phyloP scores from a whole-genome alignment of 2,113 vertebrate genomes.

The Vanacampus margaritifer region DNA sequence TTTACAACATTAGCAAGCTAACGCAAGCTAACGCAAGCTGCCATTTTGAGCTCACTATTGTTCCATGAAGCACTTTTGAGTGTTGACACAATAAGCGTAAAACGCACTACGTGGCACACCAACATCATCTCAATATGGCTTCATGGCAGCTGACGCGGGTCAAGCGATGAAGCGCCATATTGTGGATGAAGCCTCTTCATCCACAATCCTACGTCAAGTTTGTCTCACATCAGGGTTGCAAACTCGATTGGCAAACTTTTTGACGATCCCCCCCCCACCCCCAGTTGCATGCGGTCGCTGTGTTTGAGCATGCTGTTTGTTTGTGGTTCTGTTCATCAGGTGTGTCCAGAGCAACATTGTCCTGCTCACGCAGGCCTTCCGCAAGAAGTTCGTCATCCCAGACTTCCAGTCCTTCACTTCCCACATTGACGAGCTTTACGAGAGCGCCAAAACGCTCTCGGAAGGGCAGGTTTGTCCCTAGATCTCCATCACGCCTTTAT shows the following conservation, averaged over 20 bases:
- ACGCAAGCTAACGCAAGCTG: background rate
- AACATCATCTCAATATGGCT: constrained; percentile 10
- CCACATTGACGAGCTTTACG: constrained; percentile 91
- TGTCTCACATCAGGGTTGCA: constrained; percentile 43
- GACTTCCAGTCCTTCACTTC: constrained; percentile 94
- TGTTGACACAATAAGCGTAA: background rate
- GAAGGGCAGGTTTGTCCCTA: constrained; percentile 85
- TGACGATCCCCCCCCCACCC: no score
- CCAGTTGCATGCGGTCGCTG: constrained; percentile 41
- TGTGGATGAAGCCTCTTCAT: constrained; percentile 33
- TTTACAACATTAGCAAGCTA: background rate
- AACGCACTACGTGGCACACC: no score
- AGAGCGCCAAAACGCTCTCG: constrained; percentile 86
- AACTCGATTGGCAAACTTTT: constrained; percentile 50
- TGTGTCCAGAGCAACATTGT: constrained; percentile 99
- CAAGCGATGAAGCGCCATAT: constrained; percentile 17
- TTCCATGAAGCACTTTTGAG: background rate
- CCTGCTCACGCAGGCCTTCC: constrained; percentile 96
- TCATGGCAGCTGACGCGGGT: constrained; percentile 21
- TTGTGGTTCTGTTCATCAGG: constrained; percentile 71
- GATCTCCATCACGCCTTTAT: constrained; percentile 15
- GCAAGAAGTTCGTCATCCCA: constrained; percentile 98
- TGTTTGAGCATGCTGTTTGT: constrained; percentile 50
- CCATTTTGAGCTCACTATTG: background rate
- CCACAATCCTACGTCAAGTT: constrained; percentile 37